Evolutionary conservation across 2,888 invertebrate species (phyloP), one percentile per base, ranked within the genome.

Genomic region (Mythimna albipuncta): DNA sequence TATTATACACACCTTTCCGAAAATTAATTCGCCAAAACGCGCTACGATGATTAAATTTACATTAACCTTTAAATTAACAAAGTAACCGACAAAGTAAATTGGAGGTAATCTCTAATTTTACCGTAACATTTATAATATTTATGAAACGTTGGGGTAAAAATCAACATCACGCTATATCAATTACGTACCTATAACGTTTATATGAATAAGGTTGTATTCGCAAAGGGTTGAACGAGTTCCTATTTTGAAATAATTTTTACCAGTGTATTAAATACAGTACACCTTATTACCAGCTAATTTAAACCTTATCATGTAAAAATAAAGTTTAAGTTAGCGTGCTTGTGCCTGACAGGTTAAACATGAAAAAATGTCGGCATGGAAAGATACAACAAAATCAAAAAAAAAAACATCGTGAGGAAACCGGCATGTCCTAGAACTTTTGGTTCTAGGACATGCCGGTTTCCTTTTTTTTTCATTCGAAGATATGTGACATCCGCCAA

Each of bases 111-210:
- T 81, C 74, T 70, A 63, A 81, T 81, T 81, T 79, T 80, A 79
- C 69, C 72, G 61, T 69, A 11, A 73, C 78, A 69, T 82, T 82
- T 62, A 69, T 69, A 66, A 78, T 82, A 67, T 82, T 80, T 71
- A 66, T 69, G 71, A 61, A 82, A 64, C 35, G 69, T 11, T 58
- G 55, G 50, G 58, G 72, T 81, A 81, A 89, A 87, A 83, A 85
- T 81, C 76, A 81, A 84, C 71, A 77, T 77, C 93, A 93, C 92
- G 93, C 93, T 89, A 93, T 91, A 90, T 88, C 92, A 91, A 92
- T 93, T 92, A 89, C 82, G 75, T 92, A 89, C 82, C 75, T 82
- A 77, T 64, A 69, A 41, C 52, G 21, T 72, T 74, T 75, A 69
- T 69, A 69, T 62, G 61, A 44, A 47, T 47, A 47, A 47, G 47